Conservation (phyloP, 2,888 invertebrate species). For the Hypsopygia costalis region DNA sequence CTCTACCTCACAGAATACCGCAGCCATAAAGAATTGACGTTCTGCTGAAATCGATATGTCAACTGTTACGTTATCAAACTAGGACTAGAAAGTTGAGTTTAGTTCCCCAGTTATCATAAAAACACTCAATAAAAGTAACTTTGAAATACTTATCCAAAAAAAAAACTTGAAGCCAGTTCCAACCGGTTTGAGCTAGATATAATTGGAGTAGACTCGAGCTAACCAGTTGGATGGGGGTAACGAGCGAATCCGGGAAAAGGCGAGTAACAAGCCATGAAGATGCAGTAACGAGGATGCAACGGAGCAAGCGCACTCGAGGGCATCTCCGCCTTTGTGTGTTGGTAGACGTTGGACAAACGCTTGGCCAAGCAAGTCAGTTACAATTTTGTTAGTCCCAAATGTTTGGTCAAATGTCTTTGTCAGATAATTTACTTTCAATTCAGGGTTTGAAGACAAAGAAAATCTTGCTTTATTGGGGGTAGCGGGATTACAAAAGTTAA, state of each 20-base stretch:
- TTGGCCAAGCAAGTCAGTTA: too few relatives aligned
- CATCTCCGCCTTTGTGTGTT: constrained; percentile 5
- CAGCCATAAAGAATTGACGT: too few relatives aligned
- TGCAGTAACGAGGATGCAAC: constrained; percentile 54
- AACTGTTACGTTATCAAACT: too few relatives aligned
- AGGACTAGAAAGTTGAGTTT: too few relatives aligned
- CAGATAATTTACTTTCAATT: too few relatives aligned
- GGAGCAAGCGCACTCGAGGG: constrained; percentile 22
- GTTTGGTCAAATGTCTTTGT: neutral
- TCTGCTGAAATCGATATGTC: too few relatives aligned
- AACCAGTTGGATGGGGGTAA: constrained; percentile 68
- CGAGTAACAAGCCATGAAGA: constrained; percentile 45
- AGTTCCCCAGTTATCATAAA: too few relatives aligned
- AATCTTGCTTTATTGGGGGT: too few relatives aligned
- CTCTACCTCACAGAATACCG: too few relatives aligned
- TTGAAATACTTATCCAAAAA: constrained; percentile 23
- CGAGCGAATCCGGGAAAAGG: constrained; percentile 53
- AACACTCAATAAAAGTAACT: neutral
- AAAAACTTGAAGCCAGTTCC: constrained; percentile 55
- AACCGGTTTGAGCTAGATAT: constrained; percentile 62
- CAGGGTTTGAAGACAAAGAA: too few relatives aligned
- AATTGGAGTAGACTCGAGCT: constrained; percentile 75
- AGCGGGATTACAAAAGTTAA: too few relatives aligned
- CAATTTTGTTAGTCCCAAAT: neutral
- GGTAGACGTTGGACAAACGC: constrained; percentile 2